Evolutionary conservation across 23 tunicate species (phyloP).

Genomic region (Clavelina lepadiformis): DNA sequence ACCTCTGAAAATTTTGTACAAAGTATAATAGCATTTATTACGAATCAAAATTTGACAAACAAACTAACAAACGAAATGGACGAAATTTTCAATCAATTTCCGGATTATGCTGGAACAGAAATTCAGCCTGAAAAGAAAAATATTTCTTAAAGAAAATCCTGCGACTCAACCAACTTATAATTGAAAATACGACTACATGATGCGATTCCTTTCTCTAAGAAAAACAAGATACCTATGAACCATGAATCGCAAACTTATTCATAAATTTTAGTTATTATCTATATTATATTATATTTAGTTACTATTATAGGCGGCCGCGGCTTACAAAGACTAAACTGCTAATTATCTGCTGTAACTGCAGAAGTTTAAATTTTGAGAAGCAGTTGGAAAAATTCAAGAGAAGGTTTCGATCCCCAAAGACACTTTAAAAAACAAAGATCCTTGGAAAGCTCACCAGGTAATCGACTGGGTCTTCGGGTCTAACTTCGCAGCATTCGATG

Average conservation of each 20-base stretch:
- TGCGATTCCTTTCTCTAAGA: no score
- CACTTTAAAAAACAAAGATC: conserved; percentile 1
- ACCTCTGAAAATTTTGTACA: no score
- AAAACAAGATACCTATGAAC: no score
- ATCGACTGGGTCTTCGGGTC: conserved; percentile 97
- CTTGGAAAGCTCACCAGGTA: conserved; percentile 60
- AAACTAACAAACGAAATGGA: no score
- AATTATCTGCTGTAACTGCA: no score
- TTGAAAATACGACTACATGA: no score
- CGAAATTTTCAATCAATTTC: conserved; percentile 65
- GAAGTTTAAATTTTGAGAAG: no score
- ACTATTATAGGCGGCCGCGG: neutral
- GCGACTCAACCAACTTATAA: no score
- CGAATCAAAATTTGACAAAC: no score
- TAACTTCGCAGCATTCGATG: conserved; percentile 85
- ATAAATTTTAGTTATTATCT: neutral
- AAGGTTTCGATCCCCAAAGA: neutral
- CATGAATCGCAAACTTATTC: neutral
- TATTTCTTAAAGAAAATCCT: neutral
- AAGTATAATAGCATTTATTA: no score
- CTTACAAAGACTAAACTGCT: neutral
- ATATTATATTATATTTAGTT: neutral
- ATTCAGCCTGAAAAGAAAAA: conserved; percentile 81
- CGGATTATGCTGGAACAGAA: conserved; percentile 81
- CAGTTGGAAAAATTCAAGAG: no score